Evolutionary conservation across 2,888 invertebrate species (phyloP).

Genomic region (Hofmannophila pseudospretella): DNA sequence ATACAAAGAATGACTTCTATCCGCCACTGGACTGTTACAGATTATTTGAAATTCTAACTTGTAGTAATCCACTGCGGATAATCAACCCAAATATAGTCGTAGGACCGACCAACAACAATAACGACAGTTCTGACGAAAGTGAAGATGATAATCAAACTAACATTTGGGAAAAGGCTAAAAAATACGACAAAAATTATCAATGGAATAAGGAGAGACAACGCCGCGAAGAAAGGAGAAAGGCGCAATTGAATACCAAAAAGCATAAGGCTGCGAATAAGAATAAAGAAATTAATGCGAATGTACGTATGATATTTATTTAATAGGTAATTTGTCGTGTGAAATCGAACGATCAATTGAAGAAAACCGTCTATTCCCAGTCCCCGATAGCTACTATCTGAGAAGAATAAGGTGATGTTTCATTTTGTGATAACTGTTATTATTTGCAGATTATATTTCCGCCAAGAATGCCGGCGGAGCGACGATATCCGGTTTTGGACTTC

Average conservation of each 20-base stretch:
- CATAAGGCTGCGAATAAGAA: conserved; percentile 52
- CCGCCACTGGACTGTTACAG: conserved; percentile 79
- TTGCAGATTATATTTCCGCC: conserved; percentile 55
- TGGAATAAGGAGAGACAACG: conserved; percentile 56
- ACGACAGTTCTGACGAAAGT: conserved; percentile 57
- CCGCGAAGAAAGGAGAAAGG: conserved; percentile 55
- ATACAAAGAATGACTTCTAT: conserved; percentile 79
- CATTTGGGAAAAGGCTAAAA: conserved; percentile 71
- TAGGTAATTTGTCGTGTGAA: no score
- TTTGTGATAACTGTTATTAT: background rate
- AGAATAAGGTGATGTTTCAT: no score
- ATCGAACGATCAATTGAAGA: no score
- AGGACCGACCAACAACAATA: conserved; percentile 24
- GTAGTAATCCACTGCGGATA: conserved; percentile 70
- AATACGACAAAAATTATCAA: conserved; percentile 67
- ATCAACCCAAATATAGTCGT: conserved; percentile 61
- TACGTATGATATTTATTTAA: no score
- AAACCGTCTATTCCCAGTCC: no score
- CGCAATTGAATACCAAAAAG: conserved; percentile 42
- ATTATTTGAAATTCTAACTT: conserved; percentile 78
- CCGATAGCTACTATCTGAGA: no score
- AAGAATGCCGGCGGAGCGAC: conserved; percentile 77
- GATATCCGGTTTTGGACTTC: conserved; percentile 81
- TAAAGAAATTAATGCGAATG: conserved; percentile 73
- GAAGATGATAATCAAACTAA: conserved; percentile 46